Base-by-base conservation (phyloP, 2,888 invertebrate genomes). In the Coleophora deauratella region DNA sequence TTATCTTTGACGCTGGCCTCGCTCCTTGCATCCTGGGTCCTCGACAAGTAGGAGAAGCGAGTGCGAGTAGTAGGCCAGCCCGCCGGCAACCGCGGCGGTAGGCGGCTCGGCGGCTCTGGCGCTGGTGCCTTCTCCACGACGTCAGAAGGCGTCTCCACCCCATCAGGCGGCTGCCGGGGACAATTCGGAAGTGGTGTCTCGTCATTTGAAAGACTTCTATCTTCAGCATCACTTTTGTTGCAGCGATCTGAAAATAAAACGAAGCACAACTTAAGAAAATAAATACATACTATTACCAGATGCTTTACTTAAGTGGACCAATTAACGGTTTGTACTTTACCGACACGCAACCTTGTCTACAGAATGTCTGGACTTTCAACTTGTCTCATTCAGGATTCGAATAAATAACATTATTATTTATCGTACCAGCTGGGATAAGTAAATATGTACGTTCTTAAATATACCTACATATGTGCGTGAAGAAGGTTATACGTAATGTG, bases 1-100 rank as follows among this genome's bases (percentile, higher is more conserved):
- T 94, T 94, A 66, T 94, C 94, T 60, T 91, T 90, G 41, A 95
- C 94, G 59, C 93, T 94, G 51, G 90, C 90, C 72, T 92, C 92
- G 49, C 93, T 93, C 62, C 91, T 90, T 54, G 93, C 92, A 74
- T 93, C 93, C 72, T 92, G 91, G 43, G 89, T 86, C 87, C 91
- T 79, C 2, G 84, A 82, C n/a, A 69, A 67, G 47, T 88, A 75
- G 1, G 81, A 77, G 47, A 70, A 75, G 21, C 82, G 72, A 39
- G 76, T 63, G 15, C 85, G 72, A 37, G 63, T 59, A 6, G 40
- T 49, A n/a, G 63, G 63, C 76, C 71, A 76, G 14, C 65, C 68
- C 2, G 64, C 41, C 1, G 74, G 66, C 33, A 79, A 48, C 33
- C 77, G 68, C 21, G 80, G 73, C 15, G 84, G 81, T 4, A 78